phyloP scores from a whole-genome alignment of 1,140 invertebrate genomes.

The Calliopsis andreniformis region DNA sequence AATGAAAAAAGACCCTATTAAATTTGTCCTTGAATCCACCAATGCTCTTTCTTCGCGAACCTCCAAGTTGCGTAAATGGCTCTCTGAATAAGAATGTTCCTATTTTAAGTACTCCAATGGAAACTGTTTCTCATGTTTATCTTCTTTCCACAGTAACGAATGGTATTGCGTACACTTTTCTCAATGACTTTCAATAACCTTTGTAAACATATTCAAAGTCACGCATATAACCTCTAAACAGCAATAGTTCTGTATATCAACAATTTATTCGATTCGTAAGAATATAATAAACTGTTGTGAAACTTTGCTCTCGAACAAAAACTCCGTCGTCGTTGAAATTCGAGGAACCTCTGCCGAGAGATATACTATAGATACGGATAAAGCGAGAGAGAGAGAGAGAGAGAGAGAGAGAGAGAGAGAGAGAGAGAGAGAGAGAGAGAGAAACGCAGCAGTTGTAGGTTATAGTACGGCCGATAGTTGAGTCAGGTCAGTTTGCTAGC shows the following conservation, averaged over 20 bases:
- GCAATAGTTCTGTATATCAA: too few relatives aligned
- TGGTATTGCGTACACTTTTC: neutral
- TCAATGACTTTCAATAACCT: neutral
- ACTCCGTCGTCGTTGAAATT: neutral
- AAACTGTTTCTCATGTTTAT: neutral
- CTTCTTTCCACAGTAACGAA: neutral
- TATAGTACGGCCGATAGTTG: conserved; percentile 54
- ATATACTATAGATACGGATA: too few relatives aligned
- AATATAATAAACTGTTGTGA: neutral
- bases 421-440: neutral
- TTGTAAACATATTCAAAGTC: neutral
- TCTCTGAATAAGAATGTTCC: neutral
- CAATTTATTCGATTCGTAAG: too few relatives aligned
- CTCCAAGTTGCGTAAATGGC: neutral
- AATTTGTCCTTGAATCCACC: neutral
- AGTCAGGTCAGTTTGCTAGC: conserved; percentile 68
- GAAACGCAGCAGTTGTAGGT: conserved; percentile 5
- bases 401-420: neutral
- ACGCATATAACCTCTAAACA: neutral
- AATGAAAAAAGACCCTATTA: neutral
- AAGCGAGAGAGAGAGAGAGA: neutral
- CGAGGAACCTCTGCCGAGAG: too few relatives aligned
- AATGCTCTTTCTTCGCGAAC: neutral
- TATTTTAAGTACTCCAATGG: neutral
- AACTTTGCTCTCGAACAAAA: neutral